phyloP scores from a whole-genome alignment of 2,113 vertebrate species.

The Sinocyclocheilus maitianheensis region DNA sequence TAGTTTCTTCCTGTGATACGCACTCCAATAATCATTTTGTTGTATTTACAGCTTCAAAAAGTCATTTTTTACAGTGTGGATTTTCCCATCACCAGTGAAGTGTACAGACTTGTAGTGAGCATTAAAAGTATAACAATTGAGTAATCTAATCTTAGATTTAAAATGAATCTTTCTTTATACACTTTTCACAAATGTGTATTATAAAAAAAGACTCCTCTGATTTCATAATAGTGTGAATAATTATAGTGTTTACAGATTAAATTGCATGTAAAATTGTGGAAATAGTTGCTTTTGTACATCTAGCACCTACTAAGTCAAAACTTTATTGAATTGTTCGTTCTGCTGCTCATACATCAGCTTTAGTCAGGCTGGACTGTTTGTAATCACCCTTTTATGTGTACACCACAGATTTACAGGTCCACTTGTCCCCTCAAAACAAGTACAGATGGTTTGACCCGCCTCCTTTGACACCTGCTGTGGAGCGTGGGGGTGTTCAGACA shows the following conservation, averaged over 20 bases:
- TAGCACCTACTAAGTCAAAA: not conserved
- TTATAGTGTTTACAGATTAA: not conserved
- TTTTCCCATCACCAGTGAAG: too few species aligned
- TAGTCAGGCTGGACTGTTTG: not conserved
- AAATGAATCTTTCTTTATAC: not conserved
- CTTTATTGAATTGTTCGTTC: not conserved
- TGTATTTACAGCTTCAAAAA: too few species aligned
- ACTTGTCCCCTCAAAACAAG: conserved; percentile 65
- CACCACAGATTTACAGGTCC: conserved; percentile 39
- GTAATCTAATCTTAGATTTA: not conserved
- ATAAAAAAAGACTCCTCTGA: not conserved
- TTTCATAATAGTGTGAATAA: not conserved
- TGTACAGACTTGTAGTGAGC: not conserved
- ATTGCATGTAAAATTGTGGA: not conserved
- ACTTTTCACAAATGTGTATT: not conserved
- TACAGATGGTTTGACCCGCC: conserved; percentile 75
- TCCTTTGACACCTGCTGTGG: conserved; percentile 73
- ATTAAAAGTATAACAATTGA: not conserved
- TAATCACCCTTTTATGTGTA: not conserved
- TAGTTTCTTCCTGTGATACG: too few species aligned
- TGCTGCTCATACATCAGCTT: not conserved
- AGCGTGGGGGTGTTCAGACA: conserved; percentile 61
- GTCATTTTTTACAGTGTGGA: too few species aligned
- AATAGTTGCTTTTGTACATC: not conserved
- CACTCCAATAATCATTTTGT: too few species aligned